Base-by-base conservation (phyloP, 30 jellyfish, hydroid and myxozoan species). In the Aurelia coerulea region DNA sequence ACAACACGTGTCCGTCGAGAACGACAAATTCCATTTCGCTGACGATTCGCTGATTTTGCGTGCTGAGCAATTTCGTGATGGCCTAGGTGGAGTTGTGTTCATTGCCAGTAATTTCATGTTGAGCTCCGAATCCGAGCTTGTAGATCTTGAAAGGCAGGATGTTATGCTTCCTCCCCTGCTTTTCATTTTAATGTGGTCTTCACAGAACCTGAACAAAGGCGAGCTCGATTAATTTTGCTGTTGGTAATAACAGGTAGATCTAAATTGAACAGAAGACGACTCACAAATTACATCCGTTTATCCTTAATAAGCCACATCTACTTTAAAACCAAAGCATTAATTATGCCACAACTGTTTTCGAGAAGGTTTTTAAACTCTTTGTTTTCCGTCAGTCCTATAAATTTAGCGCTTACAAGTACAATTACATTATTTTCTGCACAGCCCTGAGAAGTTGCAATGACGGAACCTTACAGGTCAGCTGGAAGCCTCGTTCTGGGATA, bases 111-210 rank as follows among this genome's bases (percentile, higher is more conserved):
- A 63, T 56, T 65, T 80, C 56, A 84, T 41, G 83, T 84, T 74
- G 34, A 68, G 54, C 67, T 71, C 81, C 34, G 93, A 84, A 63
- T 84, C 93, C 19, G 88, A 73, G 66, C 86, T 70, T 41, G 64
- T 83, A 17, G 92, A 60, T 76, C 83, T 83, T 56, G 92, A 83
- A 59, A 83, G 37, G 60, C 92, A 83, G 65, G 92, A 83, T 58
- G 92, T 33, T 15, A 84, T 65, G 80, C 93, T 84, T 18, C 74
- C 93, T 62, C 93, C 83, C 53, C 93, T 80, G 32, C 64, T 62
- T 72, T 71, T 83, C 86, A 76, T 72, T 37, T 62, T 72, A 37
- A 64, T 64, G 51, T 12, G 88, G 39, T 15, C 19, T 41, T 33
- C 23, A 31, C 71, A 46, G 56, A 46, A 46, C 56, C 56, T 46